phyloP scores from a whole-genome alignment of 2,888 invertebrate species.

The Spatulosminthurus flaviceps region DNA sequence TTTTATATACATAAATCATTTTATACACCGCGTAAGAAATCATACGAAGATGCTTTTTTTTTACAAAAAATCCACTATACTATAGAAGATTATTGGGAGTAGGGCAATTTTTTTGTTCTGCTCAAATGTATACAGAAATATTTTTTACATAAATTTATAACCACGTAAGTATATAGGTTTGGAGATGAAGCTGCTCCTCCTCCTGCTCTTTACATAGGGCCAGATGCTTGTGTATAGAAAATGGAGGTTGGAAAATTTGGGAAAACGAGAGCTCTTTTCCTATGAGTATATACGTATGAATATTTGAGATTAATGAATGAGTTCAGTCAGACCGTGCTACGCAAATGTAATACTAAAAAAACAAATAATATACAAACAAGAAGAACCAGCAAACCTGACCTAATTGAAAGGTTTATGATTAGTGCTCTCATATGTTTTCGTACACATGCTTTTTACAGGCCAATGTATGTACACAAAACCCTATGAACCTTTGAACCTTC shows the following conservation, averaged over 20 bases:
- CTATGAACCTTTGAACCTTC: too few species aligned
- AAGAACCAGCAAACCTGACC: constrained; percentile 6
- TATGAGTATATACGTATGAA: not conserved
- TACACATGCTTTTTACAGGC: not conserved
- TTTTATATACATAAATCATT: too few species aligned
- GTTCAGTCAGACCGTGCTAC: not conserved
- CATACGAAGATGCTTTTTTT: too few species aligned
- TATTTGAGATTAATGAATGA: constrained; percentile 5
- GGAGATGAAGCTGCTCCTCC: too few species aligned
- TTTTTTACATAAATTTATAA: too few species aligned
- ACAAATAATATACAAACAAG: not conserved
- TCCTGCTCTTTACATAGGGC: not conserved
- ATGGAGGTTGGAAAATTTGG: not conserved
- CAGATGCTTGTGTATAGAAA: not conserved
- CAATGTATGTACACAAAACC: too few species aligned
- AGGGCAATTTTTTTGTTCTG: not conserved
- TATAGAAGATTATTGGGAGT: not conserved
- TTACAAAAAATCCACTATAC: not conserved
- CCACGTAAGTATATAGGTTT: too few species aligned
- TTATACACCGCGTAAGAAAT: too few species aligned
- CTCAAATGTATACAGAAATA: too few species aligned
- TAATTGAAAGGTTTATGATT: constrained; percentile 15
- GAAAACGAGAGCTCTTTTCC: not conserved
- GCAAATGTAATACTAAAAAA: not conserved
- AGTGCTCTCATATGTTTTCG: not conserved